Conservation (phyloP, 2,113 vertebrate species). For the Syngnathoides biaculeatus region DNA sequence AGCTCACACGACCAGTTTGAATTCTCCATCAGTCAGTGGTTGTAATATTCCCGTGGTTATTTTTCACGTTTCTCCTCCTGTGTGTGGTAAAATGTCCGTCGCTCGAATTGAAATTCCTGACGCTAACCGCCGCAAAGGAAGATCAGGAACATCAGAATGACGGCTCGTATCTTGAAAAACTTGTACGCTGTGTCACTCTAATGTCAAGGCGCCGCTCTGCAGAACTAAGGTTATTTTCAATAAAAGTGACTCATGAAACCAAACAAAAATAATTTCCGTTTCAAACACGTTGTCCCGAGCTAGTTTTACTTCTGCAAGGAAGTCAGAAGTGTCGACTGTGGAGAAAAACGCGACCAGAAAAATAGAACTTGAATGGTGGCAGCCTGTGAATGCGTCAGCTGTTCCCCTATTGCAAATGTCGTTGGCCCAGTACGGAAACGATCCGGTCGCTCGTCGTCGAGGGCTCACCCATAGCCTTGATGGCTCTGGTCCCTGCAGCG, state of each 20-base stretch:
- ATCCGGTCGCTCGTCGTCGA: not conserved
- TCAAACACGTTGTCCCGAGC: not conserved
- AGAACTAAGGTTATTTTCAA: not conserved
- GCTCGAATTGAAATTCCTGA: not conserved
- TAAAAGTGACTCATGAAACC: constrained; percentile 2
- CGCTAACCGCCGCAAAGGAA: not conserved
- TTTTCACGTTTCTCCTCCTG: not conserved
- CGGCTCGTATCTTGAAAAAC: too few relatives aligned
- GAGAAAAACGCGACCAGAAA: constrained; percentile 36
- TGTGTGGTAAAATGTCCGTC: not conserved
- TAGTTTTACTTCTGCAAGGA: constrained; percentile 28
- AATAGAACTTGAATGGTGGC: constrained; percentile 34
- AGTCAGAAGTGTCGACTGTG: constrained; percentile 31
- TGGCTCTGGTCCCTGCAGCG: constrained; percentile 84
- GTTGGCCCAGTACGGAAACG: constrained; percentile 12
- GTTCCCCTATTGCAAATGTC: constrained; percentile 17
- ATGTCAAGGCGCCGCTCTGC: not conserved
- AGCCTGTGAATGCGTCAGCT: constrained; percentile 25
- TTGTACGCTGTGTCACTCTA: not conserved
- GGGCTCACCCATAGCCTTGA: constrained; percentile 88
- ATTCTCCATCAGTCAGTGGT: too few relatives aligned
- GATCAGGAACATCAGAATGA: too few relatives aligned
- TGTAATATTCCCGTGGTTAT: too few relatives aligned
- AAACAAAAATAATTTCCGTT: not conserved
- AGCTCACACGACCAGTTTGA: too few relatives aligned